Evolutionary conservation across 1,140 invertebrate species (phyloP).

Genomic region (Gryon sp.): DNA sequence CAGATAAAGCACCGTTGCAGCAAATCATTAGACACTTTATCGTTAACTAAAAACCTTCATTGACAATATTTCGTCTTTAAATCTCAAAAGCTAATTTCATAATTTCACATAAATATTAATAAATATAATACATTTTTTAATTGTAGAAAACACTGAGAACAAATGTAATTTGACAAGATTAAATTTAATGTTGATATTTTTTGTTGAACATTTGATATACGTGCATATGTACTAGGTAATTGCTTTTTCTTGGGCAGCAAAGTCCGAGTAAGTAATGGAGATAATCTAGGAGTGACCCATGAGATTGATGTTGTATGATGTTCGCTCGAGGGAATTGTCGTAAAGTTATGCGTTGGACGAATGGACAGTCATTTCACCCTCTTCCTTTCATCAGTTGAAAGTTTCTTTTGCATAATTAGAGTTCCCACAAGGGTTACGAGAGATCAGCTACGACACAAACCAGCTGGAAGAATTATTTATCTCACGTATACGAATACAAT

Average conservation of each 20-base stretch:
- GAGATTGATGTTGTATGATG: conserved; percentile 64
- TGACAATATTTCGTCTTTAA: too few species aligned
- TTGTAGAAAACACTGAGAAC: neutral
- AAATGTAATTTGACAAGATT: too few species aligned
- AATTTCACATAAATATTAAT: too few species aligned
- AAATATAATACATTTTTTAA: neutral
- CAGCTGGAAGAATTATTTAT: conserved; percentile 58
- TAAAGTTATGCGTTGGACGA: conserved; percentile 60
- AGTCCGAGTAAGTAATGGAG: conserved; percentile 54
- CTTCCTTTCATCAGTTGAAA: conserved; percentile 64
- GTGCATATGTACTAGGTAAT: conserved; percentile 7
- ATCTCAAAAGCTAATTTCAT: too few species aligned
- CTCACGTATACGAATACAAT: conserved; percentile 32
- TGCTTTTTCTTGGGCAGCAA: conserved; percentile 43
- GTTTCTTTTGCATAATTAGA: conserved; percentile 64
- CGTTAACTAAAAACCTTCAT: neutral
- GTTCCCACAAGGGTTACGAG: conserved; percentile 57
- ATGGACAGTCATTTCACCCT: conserved; percentile 62
- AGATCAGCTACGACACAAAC: conserved; percentile 37
- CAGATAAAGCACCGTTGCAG: conserved; percentile 29
- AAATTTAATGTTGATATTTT: too few species aligned
- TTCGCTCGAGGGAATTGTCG: conserved; percentile 59
- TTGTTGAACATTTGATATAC: conserved; percentile 5
- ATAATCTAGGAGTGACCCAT: conserved; percentile 61
- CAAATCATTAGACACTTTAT: conserved; percentile 25